Percentiles rank a stretch among this genome's conserved stretches.
phyloP scores from a whole-genome alignment of 2,113 vertebrate species.

The Centropus bengalensis region DNA sequence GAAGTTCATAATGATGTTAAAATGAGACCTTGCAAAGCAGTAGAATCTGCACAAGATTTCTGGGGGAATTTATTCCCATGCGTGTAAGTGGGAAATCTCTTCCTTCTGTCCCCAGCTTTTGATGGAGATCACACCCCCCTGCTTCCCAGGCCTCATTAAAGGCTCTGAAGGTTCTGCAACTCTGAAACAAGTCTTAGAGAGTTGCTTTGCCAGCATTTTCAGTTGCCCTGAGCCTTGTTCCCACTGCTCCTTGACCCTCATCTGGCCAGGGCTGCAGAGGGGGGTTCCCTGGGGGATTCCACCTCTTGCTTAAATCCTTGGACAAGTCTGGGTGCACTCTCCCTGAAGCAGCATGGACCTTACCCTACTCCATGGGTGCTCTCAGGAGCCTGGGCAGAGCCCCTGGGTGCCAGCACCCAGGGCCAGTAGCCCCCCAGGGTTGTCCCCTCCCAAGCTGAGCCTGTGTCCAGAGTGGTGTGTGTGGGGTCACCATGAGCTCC shows the following conservation, averaged over 20 bases:
- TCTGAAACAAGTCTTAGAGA: no score
- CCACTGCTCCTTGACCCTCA: background rate
- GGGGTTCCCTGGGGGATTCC: background rate
- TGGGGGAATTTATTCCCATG: no score
- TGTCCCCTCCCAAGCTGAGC: background rate
- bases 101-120: no score
- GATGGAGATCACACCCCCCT: no score
- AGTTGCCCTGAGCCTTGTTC: background rate
- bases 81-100: no score
- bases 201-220: no score
- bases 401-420: background rate
- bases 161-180: no score
- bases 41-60: no score
- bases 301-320: background rate
- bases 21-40: no score
- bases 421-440: background rate
- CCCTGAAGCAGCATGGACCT: fast-evolving
- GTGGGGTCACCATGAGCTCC: background rate
- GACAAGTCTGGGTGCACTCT: background rate
- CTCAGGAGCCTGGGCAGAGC: background rate
- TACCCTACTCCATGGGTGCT: background rate
- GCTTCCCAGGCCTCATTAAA: no score
- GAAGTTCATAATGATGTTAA: no score
- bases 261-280: background rate
- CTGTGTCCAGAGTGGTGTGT: background rate